Evolutionary conservation across 2,113 vertebrate species (phyloP), one percentile per base, ranked within the genome.

Genomic region (Proterorhinus semilunaris): DNA sequence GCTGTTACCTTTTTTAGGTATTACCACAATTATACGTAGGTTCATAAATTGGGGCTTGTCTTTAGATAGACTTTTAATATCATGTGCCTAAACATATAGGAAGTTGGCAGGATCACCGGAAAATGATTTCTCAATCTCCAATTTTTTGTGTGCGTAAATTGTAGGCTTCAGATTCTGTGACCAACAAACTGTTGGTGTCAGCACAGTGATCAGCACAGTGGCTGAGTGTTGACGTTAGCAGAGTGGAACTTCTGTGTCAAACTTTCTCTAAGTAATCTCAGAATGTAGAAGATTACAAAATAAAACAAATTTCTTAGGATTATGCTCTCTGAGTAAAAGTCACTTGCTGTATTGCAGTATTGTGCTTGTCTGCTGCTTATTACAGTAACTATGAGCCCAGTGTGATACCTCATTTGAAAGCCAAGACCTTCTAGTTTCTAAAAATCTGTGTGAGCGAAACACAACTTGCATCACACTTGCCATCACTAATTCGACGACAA

Each of bases 41-140:
- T 36, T 36, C 27, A 4, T 36, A 4, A 36, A 36, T 5, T 36
- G 27, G 27, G 27, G 27, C 27, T 36, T 36, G 27, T 36, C 27
- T 36, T 3, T 5, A 5, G 27, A 36, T 47, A 47, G 2, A 50
- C 7, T n/a, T 73, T 59, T 66, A 52, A 55, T 74, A 55, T 72
- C 49, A 65, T 64, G 62, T 10, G 48, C 21, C 0, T 8, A 46
- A 46, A 67, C 12, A 2, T 4, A 17, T 67, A 88, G 88, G 85
- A 91, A 90, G 83, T 59, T 54, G 52, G n/a, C 71, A 74, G 47
- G 64, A 62, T 76, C 70, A 81, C 76, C 85, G 88, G 86, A 90
- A 89, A 68, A 52, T 54, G 43, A 63, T 92, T 87, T 89, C 89
- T 83, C 86, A 91, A 92, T 85, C 74, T 61, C n/a, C 68, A 74